phyloP scores from a whole-genome alignment of 2,888 invertebrate species.

The Adelognathus sp. region DNA sequence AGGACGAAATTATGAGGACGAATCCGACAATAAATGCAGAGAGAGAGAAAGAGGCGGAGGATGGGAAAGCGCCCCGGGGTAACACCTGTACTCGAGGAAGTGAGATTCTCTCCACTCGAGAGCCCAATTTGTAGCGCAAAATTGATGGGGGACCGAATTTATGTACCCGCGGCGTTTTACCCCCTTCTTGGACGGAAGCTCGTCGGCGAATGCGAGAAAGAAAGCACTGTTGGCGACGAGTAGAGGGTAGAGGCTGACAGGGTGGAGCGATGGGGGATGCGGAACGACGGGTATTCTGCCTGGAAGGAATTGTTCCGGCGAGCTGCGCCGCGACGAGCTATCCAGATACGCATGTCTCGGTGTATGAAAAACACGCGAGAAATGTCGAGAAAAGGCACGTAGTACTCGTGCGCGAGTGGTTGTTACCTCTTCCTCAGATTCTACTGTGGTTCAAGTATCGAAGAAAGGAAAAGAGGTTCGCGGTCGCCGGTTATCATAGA shows the following conservation, averaged over 20 bases:
- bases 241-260: not conserved
- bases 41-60: not conserved
- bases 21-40: too few species aligned
- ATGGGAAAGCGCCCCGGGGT: conserved; percentile 5
- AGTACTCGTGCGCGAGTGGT: conserved; percentile 6
- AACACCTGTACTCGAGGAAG: conserved; percentile 32
- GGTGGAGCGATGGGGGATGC: not conserved
- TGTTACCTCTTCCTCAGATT: too few species aligned
- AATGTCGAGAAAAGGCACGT: conserved; percentile 37
- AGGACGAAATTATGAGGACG: too few species aligned
- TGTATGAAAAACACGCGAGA: conserved; percentile 3
- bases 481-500: too few species aligned
- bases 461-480: too few species aligned
- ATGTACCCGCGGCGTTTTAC: conserved; percentile 15
- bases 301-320: conserved; percentile 1
- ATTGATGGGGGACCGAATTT: conserved; percentile 45
- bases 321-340: not conserved
- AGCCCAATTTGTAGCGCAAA: conserved; percentile 49
- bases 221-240: not conserved
- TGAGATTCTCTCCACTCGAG: conserved; percentile 42
- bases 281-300: conserved; percentile 2
- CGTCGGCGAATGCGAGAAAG: conserved; percentile 27
- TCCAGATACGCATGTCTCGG: conserved; percentile 15
- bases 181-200: not conserved
- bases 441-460: too few species aligned